Conservation (phyloP, 2,113 vertebrate species). For the Pluvialis apricaria region DNA sequence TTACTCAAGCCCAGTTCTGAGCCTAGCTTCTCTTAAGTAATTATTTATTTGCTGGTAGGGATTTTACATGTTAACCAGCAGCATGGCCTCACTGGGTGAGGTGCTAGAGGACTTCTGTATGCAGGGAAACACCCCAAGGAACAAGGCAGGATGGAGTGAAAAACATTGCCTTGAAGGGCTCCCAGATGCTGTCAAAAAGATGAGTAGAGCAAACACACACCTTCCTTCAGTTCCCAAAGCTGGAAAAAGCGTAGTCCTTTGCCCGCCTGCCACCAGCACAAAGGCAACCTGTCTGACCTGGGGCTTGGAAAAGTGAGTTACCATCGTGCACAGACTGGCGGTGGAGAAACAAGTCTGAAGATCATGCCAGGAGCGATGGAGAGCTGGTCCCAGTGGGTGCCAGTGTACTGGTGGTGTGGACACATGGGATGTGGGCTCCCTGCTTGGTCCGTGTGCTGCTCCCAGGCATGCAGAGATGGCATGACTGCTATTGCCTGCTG, state of each 20-base stretch:
- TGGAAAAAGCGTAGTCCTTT: accelerated
- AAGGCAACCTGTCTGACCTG: accelerated
- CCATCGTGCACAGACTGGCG: accelerated
- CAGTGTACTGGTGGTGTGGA: no score
- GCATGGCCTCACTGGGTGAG: accelerated
- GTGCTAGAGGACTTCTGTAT: background rate
- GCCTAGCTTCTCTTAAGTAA: background rate
- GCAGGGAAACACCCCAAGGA: background rate
- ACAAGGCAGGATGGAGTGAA: accelerated
- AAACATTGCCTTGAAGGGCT: background rate
- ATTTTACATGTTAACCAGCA: background rate
- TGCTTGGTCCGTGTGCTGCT: accelerated
- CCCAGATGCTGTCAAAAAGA: background rate
- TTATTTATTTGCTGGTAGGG: background rate
- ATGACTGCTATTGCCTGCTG: accelerated
- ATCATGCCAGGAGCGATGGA: background rate
- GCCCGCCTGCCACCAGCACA: background rate
- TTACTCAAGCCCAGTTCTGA: background rate
- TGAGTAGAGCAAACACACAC: background rate
- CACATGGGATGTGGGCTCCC: accelerated
- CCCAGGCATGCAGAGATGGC: background rate
- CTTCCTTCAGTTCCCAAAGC: background rate
- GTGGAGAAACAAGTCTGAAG: background rate
- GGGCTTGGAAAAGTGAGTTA: background rate
- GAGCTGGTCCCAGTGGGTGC: background rate